A percentile compares a stretch with the other conserved stretches of the same genome.
Evolutionary conservation across 30 jellyfish, hydroid and myxozoan genomes (phyloP).

Genomic region (Chrysaora quinquecirrha): DNA sequence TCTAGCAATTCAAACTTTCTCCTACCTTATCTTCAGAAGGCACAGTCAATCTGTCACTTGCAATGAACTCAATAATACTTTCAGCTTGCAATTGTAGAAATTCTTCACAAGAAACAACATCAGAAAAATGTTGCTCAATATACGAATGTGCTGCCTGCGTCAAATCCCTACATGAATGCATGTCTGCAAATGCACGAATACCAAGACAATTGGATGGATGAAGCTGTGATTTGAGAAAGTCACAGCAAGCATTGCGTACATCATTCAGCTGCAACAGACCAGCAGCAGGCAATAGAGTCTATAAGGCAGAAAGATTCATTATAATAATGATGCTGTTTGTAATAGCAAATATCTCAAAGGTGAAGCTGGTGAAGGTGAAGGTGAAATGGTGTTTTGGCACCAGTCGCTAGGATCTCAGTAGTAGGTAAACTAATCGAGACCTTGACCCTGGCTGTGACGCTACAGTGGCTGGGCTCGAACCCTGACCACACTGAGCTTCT

Average conservation of each 20-base stretch:
- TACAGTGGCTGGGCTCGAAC: too few relatives aligned
- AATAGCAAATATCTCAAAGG: too few relatives aligned
- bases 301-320: neutral
- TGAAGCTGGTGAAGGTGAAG: too few relatives aligned
- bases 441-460: too few relatives aligned
- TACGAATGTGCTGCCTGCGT: slow-evolving; percentile 92
- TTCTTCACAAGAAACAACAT: slow-evolving; percentile 92
- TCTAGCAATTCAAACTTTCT: too few relatives aligned
- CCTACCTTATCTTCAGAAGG: slow-evolving; percentile 96
- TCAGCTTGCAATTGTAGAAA: slow-evolving; percentile 80
- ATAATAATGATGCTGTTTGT: too few relatives aligned
- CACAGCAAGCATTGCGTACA: slow-evolving; percentile 96
- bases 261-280: slow-evolving; percentile 89
- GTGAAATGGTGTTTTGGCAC: too few relatives aligned
- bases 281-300: slow-evolving; percentile 98
- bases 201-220: slow-evolving; percentile 99
- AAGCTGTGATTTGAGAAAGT: slow-evolving; percentile 84
- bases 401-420: too few relatives aligned
- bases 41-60: slow-evolving; percentile 93
- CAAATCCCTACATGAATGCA: slow-evolving; percentile 90
- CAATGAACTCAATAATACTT: slow-evolving; percentile 79
- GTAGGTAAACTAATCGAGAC: too few relatives aligned
- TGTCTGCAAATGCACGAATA: slow-evolving; percentile 92
- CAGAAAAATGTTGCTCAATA: slow-evolving; percentile 93
- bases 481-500: too few relatives aligned